Conservation (phyloP, 2,888 invertebrate species). For the Aspidapion aeneum region DNA sequence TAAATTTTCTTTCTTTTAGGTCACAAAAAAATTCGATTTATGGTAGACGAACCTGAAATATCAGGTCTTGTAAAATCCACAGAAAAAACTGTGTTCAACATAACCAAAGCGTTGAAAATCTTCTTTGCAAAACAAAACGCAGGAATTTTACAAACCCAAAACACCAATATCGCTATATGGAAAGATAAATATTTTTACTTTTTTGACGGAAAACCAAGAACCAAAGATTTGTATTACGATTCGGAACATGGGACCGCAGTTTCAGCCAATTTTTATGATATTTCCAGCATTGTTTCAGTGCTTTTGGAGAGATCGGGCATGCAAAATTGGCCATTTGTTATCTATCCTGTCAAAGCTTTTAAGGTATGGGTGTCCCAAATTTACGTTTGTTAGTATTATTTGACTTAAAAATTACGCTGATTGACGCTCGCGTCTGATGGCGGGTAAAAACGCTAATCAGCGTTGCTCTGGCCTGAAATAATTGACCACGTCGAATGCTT, state of each 20-base stretch:
- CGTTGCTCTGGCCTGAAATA: no score
- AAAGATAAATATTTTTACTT: constrained; percentile 58
- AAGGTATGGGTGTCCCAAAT: constrained; percentile 30
- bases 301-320: constrained; percentile 45
- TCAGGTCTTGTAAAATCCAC: constrained; percentile 42
- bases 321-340: constrained; percentile 35
- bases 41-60: constrained; percentile 43
- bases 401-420: no score
- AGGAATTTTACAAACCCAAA: constrained; percentile 49
- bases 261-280: constrained; percentile 54
- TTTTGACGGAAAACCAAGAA: constrained; percentile 61
- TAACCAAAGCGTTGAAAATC: constrained; percentile 54
- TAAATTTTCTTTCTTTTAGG: no score
- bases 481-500: no score
- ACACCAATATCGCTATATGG: constrained; percentile 55
- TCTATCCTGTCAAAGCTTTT: constrained; percentile 34
- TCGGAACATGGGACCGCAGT: constrained; percentile 55
- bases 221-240: constrained; percentile 49
- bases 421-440: no score
- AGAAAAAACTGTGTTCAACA: constrained; percentile 42
- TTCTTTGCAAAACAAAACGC: constrained; percentile 55
- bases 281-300: constrained; percentile 51
- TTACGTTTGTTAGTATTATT: no score
- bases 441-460: no score
- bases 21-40: constrained; percentile 46